Base-by-base conservation (phyloP, 2,113 vertebrate species). In the Vidua chalybeata region DNA sequence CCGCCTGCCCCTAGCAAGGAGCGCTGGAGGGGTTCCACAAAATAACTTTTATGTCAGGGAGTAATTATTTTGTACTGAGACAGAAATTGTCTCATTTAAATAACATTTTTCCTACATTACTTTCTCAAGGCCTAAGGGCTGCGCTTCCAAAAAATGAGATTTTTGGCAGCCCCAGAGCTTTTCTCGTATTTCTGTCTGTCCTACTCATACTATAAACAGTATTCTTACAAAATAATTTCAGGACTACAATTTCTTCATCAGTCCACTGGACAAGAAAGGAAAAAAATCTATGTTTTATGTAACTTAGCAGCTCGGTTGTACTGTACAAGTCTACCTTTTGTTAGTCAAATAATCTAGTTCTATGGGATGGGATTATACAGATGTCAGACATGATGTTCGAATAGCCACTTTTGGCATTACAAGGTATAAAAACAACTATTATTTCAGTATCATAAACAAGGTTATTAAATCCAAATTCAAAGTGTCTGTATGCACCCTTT, bases 31-130 rank as follows among this genome's bases (percentile, higher is more conserved):
- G 64, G 43, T n/a, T 84, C 80, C 2, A 2, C 43, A 78, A 94
- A 95, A 89, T 84, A 71, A 39, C 62, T 94, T 94, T 86, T 54
- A 77, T 92, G 67, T 87, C 74, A 85, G 77, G 89, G 93, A 95
- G 76, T 94, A 92, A 96, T 95, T 96, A 93, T 94, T 96, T 75
- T 96, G 94, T 90, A 90, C 81, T 95, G 95, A 97, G 89, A 89
- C 84, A 97, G 92, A 97, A 97, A 97, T 97, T 97, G 97, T 93
- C 94, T 98, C 96, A 97, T 90, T 90, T 94, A 94, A 97, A 97
- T 93, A 97, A 64, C 88, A 97, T 97, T 98, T 97, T 96, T 97
- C 95, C 93, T 96, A 90, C 93, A 94, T 68, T 95, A 84, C 90
- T 96, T 97, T 97, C 91, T 95, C 87, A 97, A 95, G 96, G 91